A percentile compares a stretch with the other conserved stretches of the same genome.
These are phyloP conservation scores for Fregata magnificens DNA, from an alignment of 2,113 vertebrate genomes.

Conservation along the genomic window DNA sequence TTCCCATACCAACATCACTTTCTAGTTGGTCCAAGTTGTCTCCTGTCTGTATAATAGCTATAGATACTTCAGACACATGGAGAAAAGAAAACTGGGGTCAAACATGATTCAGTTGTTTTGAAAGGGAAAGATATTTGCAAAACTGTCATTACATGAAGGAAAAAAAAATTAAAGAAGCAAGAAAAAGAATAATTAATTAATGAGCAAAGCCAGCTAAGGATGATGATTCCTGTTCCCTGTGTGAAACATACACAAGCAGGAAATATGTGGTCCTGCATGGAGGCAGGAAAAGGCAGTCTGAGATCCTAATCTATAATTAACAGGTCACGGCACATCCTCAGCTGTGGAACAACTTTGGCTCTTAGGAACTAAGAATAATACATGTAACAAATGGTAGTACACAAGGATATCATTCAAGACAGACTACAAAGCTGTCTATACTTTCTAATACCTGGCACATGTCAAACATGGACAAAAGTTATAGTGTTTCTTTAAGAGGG, in stretches of 20 bases:
- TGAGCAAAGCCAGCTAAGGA: not conserved
- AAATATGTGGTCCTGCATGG: not conserved
- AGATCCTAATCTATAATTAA: not conserved
- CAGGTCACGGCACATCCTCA: not conserved
- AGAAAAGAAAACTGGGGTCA: not conserved
- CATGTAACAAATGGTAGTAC: not conserved
- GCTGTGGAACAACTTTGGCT: not conserved
- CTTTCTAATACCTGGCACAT: not conserved
- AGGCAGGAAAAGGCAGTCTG: not conserved
- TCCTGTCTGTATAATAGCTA: not conserved
- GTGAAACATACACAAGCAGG: not conserved
- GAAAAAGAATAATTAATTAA: not conserved
- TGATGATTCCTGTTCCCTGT: not conserved
- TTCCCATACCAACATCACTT: not conserved
- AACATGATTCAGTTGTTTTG: not conserved
- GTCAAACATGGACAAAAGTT: not conserved
- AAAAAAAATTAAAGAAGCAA: not conserved
- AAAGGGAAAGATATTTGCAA: not conserved
- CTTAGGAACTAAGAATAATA: not conserved
- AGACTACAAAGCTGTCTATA: not conserved
- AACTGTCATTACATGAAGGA: not conserved
- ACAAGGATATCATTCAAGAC: not conserved
- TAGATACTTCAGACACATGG: not conserved
- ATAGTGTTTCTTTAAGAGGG: not conserved
- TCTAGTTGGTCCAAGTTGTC: not conserved